These are phyloP conservation scores for Irena cyanogastra DNA, from an alignment of 2,113 vertebrate species.

Conservation along the genomic window DNA sequence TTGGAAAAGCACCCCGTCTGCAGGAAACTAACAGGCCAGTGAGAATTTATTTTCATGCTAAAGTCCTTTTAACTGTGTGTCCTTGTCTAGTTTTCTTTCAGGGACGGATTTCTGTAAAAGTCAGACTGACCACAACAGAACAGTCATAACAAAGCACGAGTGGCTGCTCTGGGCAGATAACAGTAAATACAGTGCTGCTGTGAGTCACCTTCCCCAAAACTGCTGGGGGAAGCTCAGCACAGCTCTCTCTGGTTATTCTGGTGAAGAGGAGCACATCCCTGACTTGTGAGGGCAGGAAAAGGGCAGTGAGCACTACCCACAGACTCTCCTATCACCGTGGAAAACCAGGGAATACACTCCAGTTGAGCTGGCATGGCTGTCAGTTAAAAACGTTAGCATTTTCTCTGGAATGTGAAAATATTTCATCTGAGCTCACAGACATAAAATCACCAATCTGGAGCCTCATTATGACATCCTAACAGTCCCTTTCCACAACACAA, in stretches of 20 bases:
- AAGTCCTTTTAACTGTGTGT: neutral
- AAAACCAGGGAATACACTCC: neutral
- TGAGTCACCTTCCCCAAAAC: constrained; percentile 22
- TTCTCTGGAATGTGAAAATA: neutral
- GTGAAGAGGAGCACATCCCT: neutral
- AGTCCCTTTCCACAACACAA: neutral
- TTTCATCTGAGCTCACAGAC: neutral
- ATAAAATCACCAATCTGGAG: neutral
- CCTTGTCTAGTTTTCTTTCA: constrained; percentile 17
- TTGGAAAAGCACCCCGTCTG: neutral
- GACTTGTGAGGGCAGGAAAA: neutral
- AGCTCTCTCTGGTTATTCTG: neutral
- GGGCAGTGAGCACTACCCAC: neutral
- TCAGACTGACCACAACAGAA: constrained; percentile 47
- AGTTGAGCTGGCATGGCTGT: neutral
- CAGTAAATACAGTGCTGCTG: neutral
- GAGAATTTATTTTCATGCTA: neutral
- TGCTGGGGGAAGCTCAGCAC: neutral
- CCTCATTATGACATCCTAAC: neutral
- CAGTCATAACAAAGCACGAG: constrained; percentile 49
- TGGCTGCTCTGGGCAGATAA: neutral
- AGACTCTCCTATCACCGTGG: neutral
- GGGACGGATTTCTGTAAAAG: constrained; percentile 19
- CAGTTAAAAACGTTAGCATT: neutral
- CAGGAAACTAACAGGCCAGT: neutral